Evolutionary conservation across 2,113 vertebrate genomes (phyloP), one percentile per base, ranked within the genome.

Genomic region (Isurus oxyrinchus): DNA sequence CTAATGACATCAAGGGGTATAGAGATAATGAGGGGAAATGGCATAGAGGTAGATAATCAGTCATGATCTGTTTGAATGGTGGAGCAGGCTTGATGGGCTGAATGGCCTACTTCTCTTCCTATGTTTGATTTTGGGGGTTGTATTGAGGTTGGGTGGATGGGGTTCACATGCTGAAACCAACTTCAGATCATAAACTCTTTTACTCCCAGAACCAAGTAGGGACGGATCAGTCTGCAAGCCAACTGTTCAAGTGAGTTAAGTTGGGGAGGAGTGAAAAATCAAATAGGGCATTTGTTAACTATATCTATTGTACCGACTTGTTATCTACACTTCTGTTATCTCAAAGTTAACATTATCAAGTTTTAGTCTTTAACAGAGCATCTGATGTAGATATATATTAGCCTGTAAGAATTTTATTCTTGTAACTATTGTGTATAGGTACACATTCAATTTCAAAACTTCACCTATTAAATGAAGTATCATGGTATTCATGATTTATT

Each of bases 211-310:
- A 49, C 44, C 44, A 49, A 1, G 44, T 0, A 49, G 44, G 44
- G 44, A 49, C 44, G 44, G 44, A 49, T 49, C 44, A 49, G 44
- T 49, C 44, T 49, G 44, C 44, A 49, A 49, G 44, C 44, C n/a
- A 16, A 49, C 21, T 40, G 61, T 44, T 95, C 11, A 95, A 67
- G 40, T 67, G 63, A 95, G 40, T 67, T 69, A 66, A 67, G 61
- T 93, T 94, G 63, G 21, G 63, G 63, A 95, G 63, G 93, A 95
- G 63, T 95, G 40, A 95, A 95, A 69, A 40, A 69, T 95, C 93
- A 95, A 49, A 49, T 25, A 69, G 61, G 93, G 63, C 27, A 95
- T 44, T 27, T 67, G 44, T 44, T 66, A 67, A 95, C 49, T 67
- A 14, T 67, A 66, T 67, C 23, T 27, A 95, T 40, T 67, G 40